Percentiles rank a stretch among this genome's conserved stretches.
These are phyloP conservation scores for Proteles cristata DNA, from an alignment of 2,113 vertebrate species.

Conservation along the genomic window DNA sequence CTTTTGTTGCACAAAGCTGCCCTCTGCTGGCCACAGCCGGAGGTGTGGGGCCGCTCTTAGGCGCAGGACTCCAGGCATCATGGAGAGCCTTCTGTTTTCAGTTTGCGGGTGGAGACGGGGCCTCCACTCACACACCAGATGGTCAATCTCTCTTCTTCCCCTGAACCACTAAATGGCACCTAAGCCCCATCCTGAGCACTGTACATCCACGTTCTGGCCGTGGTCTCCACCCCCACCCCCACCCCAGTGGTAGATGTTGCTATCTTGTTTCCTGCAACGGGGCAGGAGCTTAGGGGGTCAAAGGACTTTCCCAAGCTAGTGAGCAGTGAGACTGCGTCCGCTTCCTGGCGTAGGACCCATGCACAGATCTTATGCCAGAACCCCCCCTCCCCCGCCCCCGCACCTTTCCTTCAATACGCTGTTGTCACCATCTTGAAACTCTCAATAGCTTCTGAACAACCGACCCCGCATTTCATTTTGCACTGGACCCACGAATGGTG, in stretches of 20 bases:
- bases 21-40: slow-evolving; percentile 13
- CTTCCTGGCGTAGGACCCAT: not conserved
- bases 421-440: not conserved
- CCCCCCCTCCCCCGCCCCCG: fast-evolving
- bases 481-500: fast-evolving
- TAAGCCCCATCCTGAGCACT: not conserved
- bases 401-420: not conserved
- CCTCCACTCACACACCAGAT: not conserved
- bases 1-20: not conserved
- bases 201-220: fast-evolving
- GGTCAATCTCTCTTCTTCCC: not conserved
- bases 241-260: not conserved
- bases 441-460: not conserved
- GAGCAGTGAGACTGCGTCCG: not conserved
- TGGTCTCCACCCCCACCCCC: fast-evolving
- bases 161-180: no score
- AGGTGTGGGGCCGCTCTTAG: fast-evolving
- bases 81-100: no score
- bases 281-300: not conserved
- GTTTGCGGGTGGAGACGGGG: not conserved
- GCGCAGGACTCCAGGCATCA: fast-evolving
- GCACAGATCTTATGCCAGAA: not conserved
- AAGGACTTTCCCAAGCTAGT: not conserved
- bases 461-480: not conserved
- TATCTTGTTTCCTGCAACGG: not conserved